Percentiles rank a stretch among this genome's conserved stretches.
Evolutionary conservation across 2,888 invertebrate genomes (phyloP).

Genomic region (Agelastica alni): DNA sequence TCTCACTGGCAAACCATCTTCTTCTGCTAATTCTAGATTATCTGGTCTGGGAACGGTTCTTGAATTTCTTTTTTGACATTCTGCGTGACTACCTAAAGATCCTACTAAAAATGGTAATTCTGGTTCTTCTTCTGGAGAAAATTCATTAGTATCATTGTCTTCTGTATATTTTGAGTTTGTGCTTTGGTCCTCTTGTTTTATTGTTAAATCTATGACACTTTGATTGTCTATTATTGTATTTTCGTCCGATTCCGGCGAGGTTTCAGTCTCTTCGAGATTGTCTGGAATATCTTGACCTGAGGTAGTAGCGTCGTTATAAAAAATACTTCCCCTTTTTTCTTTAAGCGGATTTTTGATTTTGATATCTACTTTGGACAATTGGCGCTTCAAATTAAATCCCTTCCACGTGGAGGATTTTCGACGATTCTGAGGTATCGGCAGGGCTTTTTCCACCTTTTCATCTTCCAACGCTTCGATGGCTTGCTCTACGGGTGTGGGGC

Average conservation of each 20-base stretch:
- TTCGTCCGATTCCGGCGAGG: conserved; percentile 51
- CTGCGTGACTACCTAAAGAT: conserved; percentile 46
- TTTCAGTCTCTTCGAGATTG: conserved; percentile 48
- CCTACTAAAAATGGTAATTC: conserved; percentile 45
- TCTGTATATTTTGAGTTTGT: conserved; percentile 41
- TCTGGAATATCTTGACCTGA: conserved; percentile 40
- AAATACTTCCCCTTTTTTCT: conserved; percentile 56
- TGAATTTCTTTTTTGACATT: conserved; percentile 37
- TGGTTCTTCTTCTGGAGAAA: conserved; percentile 43
- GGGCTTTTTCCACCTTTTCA: conserved; percentile 45
- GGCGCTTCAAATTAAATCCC: conserved; percentile 79
- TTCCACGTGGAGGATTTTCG: conserved; percentile 70
- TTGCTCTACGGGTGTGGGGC: conserved; percentile 59
- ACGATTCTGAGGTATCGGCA: conserved; percentile 50
- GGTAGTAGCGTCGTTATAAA: conserved; percentile 50
- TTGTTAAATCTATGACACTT: conserved; percentile 31
- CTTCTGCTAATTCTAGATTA: conserved; percentile 65
- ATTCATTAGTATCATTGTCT: conserved; percentile 52
- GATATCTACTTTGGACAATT: conserved; percentile 78
- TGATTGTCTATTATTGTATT: conserved; percentile 50
- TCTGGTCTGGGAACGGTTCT: conserved; percentile 61
- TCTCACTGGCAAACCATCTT: conserved; percentile 61
- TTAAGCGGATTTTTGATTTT: conserved; percentile 67
- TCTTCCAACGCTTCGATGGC: conserved; percentile 57
- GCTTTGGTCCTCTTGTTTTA: conserved; percentile 35